phyloP scores from a whole-genome alignment of 2,113 vertebrate species.

The Crocuta crocuta region DNA sequence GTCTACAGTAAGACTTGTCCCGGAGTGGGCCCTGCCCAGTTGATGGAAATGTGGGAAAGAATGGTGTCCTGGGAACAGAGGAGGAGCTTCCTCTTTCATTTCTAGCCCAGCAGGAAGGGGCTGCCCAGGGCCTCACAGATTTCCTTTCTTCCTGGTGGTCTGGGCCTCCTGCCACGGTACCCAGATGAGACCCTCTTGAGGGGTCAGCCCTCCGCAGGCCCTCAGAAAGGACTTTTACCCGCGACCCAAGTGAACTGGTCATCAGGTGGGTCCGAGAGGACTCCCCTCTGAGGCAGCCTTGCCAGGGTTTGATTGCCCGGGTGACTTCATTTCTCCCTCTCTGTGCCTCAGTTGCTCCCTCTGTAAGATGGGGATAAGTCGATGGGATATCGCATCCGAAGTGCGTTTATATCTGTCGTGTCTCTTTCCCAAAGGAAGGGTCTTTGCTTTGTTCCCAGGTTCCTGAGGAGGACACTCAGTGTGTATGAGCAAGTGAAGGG shows the following conservation, averaged over 20 bases:
- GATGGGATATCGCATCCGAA: accelerated
- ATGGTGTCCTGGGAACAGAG: accelerated
- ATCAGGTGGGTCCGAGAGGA: not conserved
- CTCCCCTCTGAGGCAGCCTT: not conserved
- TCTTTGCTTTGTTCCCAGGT: not conserved
- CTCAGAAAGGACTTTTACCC: not conserved
- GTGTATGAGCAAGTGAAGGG: not conserved
- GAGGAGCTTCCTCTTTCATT: not conserved
- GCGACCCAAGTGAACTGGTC: not conserved
- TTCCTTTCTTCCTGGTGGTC: not conserved
- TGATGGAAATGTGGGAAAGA: not conserved
- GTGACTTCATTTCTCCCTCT: not conserved
- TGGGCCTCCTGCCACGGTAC: not conserved
- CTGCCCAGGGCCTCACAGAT: not conserved
- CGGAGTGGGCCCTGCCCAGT: accelerated
- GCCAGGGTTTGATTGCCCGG: not conserved
- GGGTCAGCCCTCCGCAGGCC: no score
- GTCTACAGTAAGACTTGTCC: not conserved
- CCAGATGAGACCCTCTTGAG: not conserved
- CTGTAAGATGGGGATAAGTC: not conserved
- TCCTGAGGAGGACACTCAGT: not conserved
- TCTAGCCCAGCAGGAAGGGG: not conserved
- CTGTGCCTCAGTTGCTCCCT: not conserved
- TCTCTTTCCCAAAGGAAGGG: not conserved
- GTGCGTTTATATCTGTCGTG: not conserved